Percentiles rank a stretch among this genome's conserved stretches.
These are phyloP conservation scores for Trididemnum clinides DNA, from an alignment of 23 tunicate species.

Conservation along the genomic window DNA sequence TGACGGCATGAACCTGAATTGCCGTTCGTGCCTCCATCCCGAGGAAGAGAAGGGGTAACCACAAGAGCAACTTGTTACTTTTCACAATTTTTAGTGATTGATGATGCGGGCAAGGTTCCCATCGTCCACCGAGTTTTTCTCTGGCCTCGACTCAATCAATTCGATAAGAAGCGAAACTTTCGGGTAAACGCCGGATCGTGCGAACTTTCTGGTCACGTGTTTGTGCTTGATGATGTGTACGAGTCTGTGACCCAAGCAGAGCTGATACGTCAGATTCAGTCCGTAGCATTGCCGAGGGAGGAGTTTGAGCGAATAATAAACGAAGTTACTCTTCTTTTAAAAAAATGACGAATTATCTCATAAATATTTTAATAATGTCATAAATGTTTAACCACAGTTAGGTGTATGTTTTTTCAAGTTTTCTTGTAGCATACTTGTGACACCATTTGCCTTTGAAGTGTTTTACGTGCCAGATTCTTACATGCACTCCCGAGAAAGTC, in stretches of 20 bases:
- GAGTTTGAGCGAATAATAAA: not conserved
- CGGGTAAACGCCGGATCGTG: conserved; percentile 12
- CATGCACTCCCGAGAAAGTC: too few relatives aligned
- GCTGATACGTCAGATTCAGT: not conserved
- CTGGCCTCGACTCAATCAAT: conserved; percentile 18
- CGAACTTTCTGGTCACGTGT: conserved; percentile 42
- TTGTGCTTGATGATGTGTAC: conserved; percentile 12
- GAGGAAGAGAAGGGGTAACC: too few relatives aligned
- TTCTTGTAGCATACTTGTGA: too few relatives aligned
- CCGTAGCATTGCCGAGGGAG: not conserved
- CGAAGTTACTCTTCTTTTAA: not conserved
- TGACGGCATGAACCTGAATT: too few relatives aligned
- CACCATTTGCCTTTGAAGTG: too few relatives aligned
- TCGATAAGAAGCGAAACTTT: not conserved
- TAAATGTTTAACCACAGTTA: too few relatives aligned
- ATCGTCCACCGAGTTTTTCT: conserved; percentile 5
- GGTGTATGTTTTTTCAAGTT: too few relatives aligned
- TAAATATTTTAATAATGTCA: too few relatives aligned
- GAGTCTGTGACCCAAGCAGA: conserved; percentile 1
- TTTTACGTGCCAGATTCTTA: not conserved
- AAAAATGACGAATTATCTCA: too few relatives aligned
- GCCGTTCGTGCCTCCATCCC: too few relatives aligned
- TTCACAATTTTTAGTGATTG: not conserved
- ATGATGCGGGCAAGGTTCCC: not conserved
- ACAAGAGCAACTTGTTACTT: too few relatives aligned